Percentiles rank a stretch among this genome's conserved stretches.
Conservation (phyloP, 2,888 invertebrate species). For the Cephus nigrinus region DNA sequence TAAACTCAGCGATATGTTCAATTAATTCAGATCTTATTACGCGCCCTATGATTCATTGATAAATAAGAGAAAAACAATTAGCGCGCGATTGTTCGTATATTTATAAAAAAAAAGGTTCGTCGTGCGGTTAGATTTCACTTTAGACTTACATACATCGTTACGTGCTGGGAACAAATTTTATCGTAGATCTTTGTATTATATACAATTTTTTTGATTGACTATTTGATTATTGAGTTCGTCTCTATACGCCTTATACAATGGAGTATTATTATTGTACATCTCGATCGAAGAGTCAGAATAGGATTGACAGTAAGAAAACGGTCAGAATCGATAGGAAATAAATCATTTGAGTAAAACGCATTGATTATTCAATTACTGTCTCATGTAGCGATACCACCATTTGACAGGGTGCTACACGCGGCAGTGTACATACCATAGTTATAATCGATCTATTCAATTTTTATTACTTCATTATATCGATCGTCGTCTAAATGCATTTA, state of each 20-base stretch:
- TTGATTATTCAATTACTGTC: not conserved
- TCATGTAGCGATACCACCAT: not conserved
- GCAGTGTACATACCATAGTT: not conserved
- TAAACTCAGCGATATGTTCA: not conserved
- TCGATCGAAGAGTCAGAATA: not conserved
- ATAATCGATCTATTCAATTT: not conserved
- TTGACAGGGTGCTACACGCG: not conserved
- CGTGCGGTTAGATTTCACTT: not conserved
- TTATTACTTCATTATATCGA: not conserved
- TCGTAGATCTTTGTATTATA: not conserved
- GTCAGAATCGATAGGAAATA: not conserved
- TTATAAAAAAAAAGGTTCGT: not conserved
- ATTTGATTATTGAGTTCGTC: conserved; percentile 29
- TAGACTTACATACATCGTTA: not conserved
- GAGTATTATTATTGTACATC: not conserved
- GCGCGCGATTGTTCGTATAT: conserved; percentile 29
- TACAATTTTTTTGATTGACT: conserved; percentile 31
- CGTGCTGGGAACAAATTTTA: not conserved
- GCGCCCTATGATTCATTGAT: not conserved
- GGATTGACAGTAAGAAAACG: not conserved
- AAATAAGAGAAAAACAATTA: not conserved
- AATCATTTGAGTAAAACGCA: not conserved
- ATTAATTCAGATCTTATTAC: not conserved
- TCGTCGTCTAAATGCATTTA: not conserved
- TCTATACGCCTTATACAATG: not conserved